Evolutionary conservation across 2,888 invertebrate species (phyloP).

Genomic region (Harpalus rufipes): DNA sequence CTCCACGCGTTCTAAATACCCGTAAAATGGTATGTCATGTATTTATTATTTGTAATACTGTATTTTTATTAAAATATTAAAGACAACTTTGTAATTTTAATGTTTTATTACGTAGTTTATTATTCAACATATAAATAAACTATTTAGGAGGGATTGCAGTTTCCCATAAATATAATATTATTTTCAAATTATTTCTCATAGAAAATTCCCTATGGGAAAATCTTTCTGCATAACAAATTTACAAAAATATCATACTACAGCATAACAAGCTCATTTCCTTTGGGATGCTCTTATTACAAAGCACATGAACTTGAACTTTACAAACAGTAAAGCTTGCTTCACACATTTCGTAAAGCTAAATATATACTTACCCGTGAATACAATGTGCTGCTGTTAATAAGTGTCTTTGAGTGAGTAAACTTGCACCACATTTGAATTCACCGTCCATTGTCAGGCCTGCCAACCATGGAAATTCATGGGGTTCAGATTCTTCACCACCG

Average conservation of each 20-base stretch:
- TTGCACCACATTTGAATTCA: constrained; percentile 86
- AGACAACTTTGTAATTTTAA: too few relatives aligned
- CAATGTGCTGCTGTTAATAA: constrained; percentile 89
- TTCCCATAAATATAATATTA: neutral
- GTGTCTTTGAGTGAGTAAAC: constrained; percentile 84
- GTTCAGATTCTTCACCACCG: constrained; percentile 83
- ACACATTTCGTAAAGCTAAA: neutral
- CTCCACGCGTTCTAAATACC: too few relatives aligned
- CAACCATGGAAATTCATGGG: constrained; percentile 88
- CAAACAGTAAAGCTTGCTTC: neutral
- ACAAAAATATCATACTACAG: constrained; percentile 4
- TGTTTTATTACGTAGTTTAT: too few relatives aligned
- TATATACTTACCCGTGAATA: constrained; percentile 82
- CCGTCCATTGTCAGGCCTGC: constrained; percentile 84
- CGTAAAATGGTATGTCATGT: too few relatives aligned
- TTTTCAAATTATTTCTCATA: neutral
- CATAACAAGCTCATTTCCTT: constrained; percentile 1
- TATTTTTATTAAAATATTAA: too few relatives aligned
- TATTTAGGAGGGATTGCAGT: too few relatives aligned
- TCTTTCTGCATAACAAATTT: neutral
- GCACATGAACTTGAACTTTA: neutral
- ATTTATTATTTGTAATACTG: too few relatives aligned
- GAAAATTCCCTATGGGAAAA: neutral
- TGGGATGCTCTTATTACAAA: constrained; percentile 8
- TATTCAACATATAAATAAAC: too few relatives aligned